Base-by-base conservation (phyloP, 2,113 vertebrate species). In the Pygoscelis adeliae region DNA sequence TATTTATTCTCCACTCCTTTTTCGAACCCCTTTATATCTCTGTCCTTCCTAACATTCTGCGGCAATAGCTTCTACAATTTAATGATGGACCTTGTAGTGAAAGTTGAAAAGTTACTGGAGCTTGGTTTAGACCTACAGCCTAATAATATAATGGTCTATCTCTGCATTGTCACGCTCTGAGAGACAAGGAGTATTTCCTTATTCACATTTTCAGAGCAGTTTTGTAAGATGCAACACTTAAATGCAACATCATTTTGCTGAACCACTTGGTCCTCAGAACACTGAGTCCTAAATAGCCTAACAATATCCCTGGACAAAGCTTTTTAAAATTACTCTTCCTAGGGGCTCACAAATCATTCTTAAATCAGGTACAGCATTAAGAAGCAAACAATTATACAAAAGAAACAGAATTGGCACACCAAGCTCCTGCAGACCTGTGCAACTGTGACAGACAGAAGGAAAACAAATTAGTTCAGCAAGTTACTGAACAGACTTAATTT, bases 401-500 rank as follows among this genome's bases (percentile, higher is more conserved):
- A 61, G 23, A 14, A 92, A 32, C 11, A 22, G 52, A 52, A 23
- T 1, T 83, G 62, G 42, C 15, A 83, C 38, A 89, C 16, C 30
- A 89, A 55, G 14, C 7, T 95, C 65, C 79, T 79, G 38, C 52
- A 89, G 52, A 62, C 58, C 59, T 93, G 27, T 77, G 15, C 18
- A 87, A 83, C 32, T 63, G 14, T 49, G 69, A 36, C 65, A 95
- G 52, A 36, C 16, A 53, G 70, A 56, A 93, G 16, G 26, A 92
- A 95, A 89, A 92, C 32, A 88, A 90, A 84, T 55, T 53, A 90
- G 56, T 52, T 69, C 49, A 81, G 67, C 10, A 82, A 70, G 26
- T 83, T 89, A 93, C 73, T 82, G 82, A 96, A 89, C 16, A 93
- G 78, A 82, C 9, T 91, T 93, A n/a, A 69, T 90, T 95, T 93